Evolutionary conservation across 30 jellyfish, hydroid and myxozoan species (phyloP).

Genomic region (Kudoa iwatai): DNA sequence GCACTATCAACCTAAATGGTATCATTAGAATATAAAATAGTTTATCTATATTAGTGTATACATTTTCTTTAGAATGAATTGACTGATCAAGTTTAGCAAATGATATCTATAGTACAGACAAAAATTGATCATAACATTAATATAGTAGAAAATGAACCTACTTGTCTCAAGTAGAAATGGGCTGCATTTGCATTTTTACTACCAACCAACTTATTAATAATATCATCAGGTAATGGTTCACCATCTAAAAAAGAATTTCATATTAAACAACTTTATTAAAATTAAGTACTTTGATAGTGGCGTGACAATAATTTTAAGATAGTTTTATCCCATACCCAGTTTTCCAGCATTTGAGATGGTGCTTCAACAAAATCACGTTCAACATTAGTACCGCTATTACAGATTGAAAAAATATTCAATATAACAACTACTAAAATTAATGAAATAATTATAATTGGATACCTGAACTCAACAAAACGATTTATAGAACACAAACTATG

Average conservation of each 20-base stretch:
- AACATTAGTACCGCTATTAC: constrained; percentile 60
- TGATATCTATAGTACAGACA: constrained; percentile 3
- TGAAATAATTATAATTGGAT: not conserved
- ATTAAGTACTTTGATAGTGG: constrained; percentile 6
- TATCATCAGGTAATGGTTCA: constrained; percentile 30
- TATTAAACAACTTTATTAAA: not conserved
- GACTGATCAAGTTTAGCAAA: constrained; percentile 26
- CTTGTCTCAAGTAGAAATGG: constrained; percentile 27
- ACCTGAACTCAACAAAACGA: constrained; percentile 24
- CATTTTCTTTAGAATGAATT: constrained; percentile 8
- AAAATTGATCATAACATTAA: too few relatives aligned
- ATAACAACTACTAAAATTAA: not conserved
- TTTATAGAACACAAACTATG: constrained; percentile 46
- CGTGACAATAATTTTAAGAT: constrained; percentile 20
- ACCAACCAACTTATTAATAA: constrained; percentile 14
- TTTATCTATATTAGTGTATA: not conserved
- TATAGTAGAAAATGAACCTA: not conserved
- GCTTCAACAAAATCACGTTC: constrained; percentile 90
- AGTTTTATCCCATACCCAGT: constrained; percentile 80
- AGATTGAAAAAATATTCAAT: too few relatives aligned
- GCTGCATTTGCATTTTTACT: constrained; percentile 69
- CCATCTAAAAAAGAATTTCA: constrained; percentile 9
- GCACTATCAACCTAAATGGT: not conserved
- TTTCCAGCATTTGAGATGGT: constrained; percentile 81
- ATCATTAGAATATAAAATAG: not conserved